phyloP scores from a whole-genome alignment of 1,140 invertebrate genomes.

The Cherax quadricarinatus region DNA sequence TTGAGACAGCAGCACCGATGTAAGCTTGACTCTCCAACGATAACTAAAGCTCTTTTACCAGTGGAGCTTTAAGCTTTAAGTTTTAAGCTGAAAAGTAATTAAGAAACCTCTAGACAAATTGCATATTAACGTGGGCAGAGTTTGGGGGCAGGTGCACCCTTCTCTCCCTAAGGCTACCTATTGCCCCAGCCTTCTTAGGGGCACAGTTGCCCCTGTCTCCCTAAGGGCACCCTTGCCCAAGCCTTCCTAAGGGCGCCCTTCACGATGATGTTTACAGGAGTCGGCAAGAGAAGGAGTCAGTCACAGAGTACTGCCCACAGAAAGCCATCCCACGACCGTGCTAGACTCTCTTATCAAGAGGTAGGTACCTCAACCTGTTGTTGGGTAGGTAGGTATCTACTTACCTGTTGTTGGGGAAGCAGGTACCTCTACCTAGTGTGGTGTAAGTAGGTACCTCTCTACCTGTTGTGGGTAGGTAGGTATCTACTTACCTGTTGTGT shows the following conservation, averaged over 20 bases:
- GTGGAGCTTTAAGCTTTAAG: no score
- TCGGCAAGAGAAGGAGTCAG: constrained; percentile 60
- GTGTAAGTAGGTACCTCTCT: no score
- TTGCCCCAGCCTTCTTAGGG: background rate
- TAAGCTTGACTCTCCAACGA: no score
- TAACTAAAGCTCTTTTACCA: no score
- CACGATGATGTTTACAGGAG: constrained; percentile 68
- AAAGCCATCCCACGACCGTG: constrained; percentile 46
- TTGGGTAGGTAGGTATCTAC: background rate
- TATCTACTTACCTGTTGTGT: no score
- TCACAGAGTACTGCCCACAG: constrained; percentile 53
- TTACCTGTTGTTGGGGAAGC: background rate
- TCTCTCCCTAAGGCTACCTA: background rate
- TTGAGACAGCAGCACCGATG: no score
- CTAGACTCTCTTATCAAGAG: constrained; percentile 53
- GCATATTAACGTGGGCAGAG: no score
- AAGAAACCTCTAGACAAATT: no score
- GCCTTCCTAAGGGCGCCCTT: constrained; percentile 15
- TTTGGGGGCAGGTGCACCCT: background rate
- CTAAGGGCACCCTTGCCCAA: background rate
- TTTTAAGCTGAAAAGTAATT: no score
- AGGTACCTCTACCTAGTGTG: no score
- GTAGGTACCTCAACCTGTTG: constrained; percentile 2
- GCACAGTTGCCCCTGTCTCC: background rate
- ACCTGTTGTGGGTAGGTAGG: no score